Evolutionary conservation across 2,888 invertebrate genomes (phyloP).

Genomic region (Limnephilus lunatus): DNA sequence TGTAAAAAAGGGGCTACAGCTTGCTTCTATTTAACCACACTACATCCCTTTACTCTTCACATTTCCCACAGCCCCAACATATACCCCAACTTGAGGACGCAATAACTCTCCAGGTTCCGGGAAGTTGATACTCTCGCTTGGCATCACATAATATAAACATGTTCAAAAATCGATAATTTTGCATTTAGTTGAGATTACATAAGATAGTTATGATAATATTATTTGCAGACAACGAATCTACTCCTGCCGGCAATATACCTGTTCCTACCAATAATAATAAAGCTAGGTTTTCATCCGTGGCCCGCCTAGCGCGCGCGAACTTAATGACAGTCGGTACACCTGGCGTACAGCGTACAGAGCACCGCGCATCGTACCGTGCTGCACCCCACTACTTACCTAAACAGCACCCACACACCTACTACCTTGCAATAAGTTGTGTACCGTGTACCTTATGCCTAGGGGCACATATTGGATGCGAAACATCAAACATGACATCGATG

Average conservation of each 20-base stretch:
- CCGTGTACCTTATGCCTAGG: background rate
- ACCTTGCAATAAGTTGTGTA: background rate
- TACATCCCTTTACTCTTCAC: too few relatives aligned
- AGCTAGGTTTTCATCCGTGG: background rate
- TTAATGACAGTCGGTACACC: constrained; percentile 27
- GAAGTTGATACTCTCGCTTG: too few relatives aligned
- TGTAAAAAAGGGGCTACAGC: too few relatives aligned
- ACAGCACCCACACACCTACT: too few relatives aligned
- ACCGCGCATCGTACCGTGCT: background rate
- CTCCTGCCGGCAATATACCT: background rate
- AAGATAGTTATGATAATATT: background rate
- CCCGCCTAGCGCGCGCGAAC: constrained; percentile 18
- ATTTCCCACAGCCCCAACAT: too few relatives aligned
- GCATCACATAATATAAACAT: too few relatives aligned
- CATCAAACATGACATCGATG: background rate
- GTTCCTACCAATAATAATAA: background rate
- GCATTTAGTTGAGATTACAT: background rate
- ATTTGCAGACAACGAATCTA: background rate
- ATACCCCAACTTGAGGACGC: too few relatives aligned
- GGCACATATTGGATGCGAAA: background rate
- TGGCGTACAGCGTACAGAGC: background rate
- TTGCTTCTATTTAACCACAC: too few relatives aligned
- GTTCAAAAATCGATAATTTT: too few relatives aligned
- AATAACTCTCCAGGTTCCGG: too few relatives aligned
- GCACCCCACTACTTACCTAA: background rate